Conservation (phyloP, 2,113 vertebrate genomes). For the Gallinago jamesoni region DNA sequence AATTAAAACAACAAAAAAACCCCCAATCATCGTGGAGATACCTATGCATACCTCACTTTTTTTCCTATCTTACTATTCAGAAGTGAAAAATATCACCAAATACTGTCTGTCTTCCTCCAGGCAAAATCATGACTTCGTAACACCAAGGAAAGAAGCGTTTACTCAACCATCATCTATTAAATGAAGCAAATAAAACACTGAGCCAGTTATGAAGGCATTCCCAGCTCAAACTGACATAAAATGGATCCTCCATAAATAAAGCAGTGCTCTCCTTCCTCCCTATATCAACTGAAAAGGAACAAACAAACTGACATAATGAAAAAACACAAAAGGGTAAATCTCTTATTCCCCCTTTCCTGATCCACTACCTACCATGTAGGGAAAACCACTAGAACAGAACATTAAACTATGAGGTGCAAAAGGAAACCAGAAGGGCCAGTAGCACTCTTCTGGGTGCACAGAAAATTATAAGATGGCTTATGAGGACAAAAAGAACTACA, state of each 20-base stretch:
- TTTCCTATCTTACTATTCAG: not conserved
- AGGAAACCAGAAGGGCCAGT: conserved; percentile 14
- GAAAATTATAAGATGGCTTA: conserved; percentile 31
- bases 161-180: conserved; percentile 31
- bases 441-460: not conserved
- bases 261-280: conserved; percentile 26
- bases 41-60: not conserved
- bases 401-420: not conserved
- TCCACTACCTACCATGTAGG: not conserved
- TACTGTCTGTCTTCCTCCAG: not conserved
- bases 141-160: not conserved
- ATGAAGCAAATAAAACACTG: conserved; percentile 55
- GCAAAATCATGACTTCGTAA: not conserved
- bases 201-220: conserved; percentile 38
- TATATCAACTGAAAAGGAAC: conserved; percentile 14
- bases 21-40: not conserved
- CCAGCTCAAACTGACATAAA: conserved; percentile 56
- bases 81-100: not conserved
- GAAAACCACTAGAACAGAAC: not conserved
- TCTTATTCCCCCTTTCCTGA: conserved; percentile 19
- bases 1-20: not conserved
- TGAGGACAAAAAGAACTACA: not conserved
- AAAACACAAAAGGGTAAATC: not conserved
- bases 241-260: conserved; percentile 70
- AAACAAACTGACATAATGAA: not conserved